phyloP scores from a whole-genome alignment of 1,140 invertebrate genomes.

The Argopecten irradians region DNA sequence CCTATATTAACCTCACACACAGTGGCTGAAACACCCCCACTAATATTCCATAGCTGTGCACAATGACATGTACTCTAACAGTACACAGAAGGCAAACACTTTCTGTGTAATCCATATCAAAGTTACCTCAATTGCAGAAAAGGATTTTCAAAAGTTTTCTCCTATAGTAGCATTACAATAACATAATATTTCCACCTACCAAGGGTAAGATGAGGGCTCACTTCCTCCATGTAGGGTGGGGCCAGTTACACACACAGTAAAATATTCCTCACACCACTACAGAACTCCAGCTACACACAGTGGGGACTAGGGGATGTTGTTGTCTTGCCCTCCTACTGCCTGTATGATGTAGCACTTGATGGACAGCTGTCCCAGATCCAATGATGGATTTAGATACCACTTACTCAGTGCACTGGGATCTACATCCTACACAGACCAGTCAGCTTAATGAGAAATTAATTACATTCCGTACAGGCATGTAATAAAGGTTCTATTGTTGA shows the following conservation, averaged over 20 bases:
- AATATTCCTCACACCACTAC: neutral
- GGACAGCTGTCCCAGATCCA: conserved; percentile 14
- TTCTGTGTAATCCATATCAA: too few species aligned
- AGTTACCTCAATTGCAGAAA: neutral
- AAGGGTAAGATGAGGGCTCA: neutral
- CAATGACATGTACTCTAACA: too few species aligned
- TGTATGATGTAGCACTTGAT: neutral
- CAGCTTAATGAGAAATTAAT: neutral
- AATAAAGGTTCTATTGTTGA: neutral
- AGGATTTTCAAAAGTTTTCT: too few species aligned
- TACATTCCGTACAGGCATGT: neutral
- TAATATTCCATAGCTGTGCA: too few species aligned
- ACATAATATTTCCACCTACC: neutral
- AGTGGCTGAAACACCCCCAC: too few species aligned
- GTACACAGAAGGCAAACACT: too few species aligned
- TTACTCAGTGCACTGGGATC: neutral
- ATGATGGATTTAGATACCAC: conserved; percentile 10
- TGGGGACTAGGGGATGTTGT: neutral
- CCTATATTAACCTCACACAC: too few species aligned
- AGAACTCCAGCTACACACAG: neutral
- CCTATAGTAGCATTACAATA: neutral
- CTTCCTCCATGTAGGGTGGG: neutral
- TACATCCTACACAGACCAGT: neutral
- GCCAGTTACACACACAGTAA: neutral
- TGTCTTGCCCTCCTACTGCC: neutral